phyloP scores from a whole-genome alignment of 2,113 vertebrate species.

The Myodes glareolus region DNA sequence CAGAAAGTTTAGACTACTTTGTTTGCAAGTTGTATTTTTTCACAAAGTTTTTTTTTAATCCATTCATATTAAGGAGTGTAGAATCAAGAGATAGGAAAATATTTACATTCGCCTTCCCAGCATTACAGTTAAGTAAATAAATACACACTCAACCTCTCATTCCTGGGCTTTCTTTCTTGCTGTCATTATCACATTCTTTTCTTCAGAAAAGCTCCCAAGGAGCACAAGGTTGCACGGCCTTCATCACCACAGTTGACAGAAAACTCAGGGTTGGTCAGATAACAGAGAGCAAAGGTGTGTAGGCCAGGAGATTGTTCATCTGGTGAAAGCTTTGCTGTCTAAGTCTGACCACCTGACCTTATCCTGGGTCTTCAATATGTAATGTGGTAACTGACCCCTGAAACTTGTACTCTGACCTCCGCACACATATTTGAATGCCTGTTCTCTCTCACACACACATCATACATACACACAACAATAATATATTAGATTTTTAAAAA shows the following conservation, averaged over 20 bases:
- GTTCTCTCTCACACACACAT: background rate
- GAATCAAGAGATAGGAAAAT: background rate
- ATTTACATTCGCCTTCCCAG: background rate
- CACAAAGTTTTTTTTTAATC: background rate
- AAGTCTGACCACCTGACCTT: background rate
- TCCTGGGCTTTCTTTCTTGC: background rate
- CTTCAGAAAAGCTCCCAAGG: background rate
- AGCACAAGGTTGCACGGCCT: background rate
- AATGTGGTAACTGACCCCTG: background rate
- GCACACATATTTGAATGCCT: background rate
- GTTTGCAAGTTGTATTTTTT: background rate
- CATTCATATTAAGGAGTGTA: slow-evolving; percentile 18
- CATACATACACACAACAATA: background rate
- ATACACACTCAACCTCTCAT: background rate
- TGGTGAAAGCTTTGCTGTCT: background rate
- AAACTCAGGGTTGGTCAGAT: background rate
- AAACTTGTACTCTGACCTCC: background rate
- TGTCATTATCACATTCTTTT: background rate
- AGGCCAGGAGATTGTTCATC: background rate
- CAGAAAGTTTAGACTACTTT: background rate
- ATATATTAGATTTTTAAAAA: background rate
- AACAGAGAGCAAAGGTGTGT: background rate
- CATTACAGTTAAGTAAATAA: background rate
- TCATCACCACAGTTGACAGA: background rate
- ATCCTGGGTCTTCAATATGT: background rate